phyloP scores from a whole-genome alignment of 2,797 vertebrate species.

The Tapera naevia region DNA sequence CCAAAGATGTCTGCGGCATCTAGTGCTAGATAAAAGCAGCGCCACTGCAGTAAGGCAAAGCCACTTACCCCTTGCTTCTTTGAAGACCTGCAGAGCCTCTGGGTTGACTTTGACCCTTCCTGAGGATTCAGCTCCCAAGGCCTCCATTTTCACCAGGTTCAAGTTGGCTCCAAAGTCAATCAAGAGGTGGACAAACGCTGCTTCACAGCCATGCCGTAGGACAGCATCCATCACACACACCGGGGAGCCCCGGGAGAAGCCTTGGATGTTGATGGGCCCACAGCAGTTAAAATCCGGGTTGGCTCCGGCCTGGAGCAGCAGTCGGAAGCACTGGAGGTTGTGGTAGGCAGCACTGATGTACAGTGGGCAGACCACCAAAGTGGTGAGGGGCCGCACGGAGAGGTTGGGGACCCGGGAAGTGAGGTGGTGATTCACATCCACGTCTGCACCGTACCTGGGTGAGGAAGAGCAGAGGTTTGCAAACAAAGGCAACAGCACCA shows the following conservation, averaged over 20 bases:
- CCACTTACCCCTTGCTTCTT: constrained; percentile 86
- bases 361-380: constrained; percentile 90
- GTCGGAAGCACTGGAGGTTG: constrained; percentile 88
- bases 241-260: constrained; percentile 84
- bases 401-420: constrained; percentile 73
- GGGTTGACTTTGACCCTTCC: constrained; percentile 86
- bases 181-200: constrained; percentile 84
- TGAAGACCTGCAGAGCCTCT: constrained; percentile 83
- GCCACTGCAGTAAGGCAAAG: not conserved
- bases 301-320: constrained; percentile 90
- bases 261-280: constrained; percentile 83
- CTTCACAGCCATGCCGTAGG: constrained; percentile 89
- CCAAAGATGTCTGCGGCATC: not conserved
- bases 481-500: not conserved
- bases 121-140: constrained; percentile 73
- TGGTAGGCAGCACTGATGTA: constrained; percentile 95
- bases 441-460: constrained; percentile 87
- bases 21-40: not conserved
- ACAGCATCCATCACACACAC: constrained; percentile 91
- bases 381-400: constrained; percentile 85
- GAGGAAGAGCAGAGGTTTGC: not conserved
- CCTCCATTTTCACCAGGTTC: constrained; percentile 84
- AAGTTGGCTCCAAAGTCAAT: constrained; percentile 90
- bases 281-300: constrained; percentile 93
- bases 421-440: constrained; percentile 89